Percentiles rank a stretch among this genome's conserved stretches.
phyloP scores from a whole-genome alignment of 1,140 invertebrate species.

The Pseudomyrmex gracilis region DNA sequence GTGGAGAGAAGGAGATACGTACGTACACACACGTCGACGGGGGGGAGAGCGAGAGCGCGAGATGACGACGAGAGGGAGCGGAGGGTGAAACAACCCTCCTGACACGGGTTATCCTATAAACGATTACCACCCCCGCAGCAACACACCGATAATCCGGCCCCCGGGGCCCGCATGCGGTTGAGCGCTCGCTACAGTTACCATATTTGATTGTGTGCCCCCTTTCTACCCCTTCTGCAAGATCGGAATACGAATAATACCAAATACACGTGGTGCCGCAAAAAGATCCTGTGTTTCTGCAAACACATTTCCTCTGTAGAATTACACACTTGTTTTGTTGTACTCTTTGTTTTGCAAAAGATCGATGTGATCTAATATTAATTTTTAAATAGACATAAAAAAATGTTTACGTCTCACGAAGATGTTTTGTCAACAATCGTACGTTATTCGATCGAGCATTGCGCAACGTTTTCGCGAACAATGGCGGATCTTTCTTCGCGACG shows the following conservation, averaged over 20 bases:
- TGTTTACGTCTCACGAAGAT: neutral
- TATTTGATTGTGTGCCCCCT: constrained; percentile 83
- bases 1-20: constrained; percentile 24
- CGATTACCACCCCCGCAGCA: constrained; percentile 73
- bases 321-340: no score
- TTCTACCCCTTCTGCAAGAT: constrained; percentile 55
- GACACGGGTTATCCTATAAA: constrained; percentile 84
- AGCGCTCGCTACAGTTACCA: constrained; percentile 84
- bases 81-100: constrained; percentile 73
- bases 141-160: constrained; percentile 81
- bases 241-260: constrained; percentile 72
- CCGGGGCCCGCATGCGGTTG: constrained; percentile 83
- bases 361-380: no score
- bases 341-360: no score
- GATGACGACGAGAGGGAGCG: constrained; percentile 20
- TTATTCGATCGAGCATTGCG: neutral
- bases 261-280: constrained; percentile 53
- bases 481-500: neutral
- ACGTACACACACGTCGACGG: constrained; percentile 24
- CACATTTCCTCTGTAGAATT: no score
- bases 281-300: neutral
- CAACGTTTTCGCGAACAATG: neutral
- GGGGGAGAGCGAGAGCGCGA: constrained; percentile 17
- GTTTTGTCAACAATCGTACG: neutral
- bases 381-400: no score